Base-by-base conservation (phyloP, 2,797 vertebrate genomes). In the Columba guinea region DNA sequence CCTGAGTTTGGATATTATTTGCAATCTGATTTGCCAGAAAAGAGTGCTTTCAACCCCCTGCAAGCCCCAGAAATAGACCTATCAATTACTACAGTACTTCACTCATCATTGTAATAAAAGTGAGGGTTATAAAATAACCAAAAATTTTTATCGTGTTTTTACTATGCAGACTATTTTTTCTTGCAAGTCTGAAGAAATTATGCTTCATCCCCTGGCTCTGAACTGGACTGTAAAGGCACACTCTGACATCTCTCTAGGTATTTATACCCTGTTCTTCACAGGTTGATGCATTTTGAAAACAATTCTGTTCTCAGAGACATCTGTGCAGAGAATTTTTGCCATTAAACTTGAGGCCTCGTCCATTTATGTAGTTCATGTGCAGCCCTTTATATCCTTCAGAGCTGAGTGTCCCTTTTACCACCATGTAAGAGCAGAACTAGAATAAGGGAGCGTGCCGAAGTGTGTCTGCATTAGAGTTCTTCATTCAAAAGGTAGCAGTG, bases 61-160 rank as follows among this genome's bases (percentile, higher is more conserved):
- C 58, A 91, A 80, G 17, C 16, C 58, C 74, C 82, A 91, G 73
- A 93, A 95, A 87, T 80, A 95, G 84, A 83, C 58, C 27, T 44
- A 35, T 82, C 75, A 85, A 77, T 89, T 87, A 55, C 1, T 1
- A 32, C 34, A 27, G 52, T 70, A 84, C 41, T 88, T 91, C 44
- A 5, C 35, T 67, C 4, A 3, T 88, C 67, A 68, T 88, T 90
- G 51, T 74, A 73, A 73, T 64, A 63, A 80, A 93, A 79, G 53
- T 21, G 59, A 49, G 32, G 21, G 17, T 62, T 32, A 83, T 74
- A 52, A 94, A 90, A 76, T 69, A 90, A 80, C 19, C 21, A 28
- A 71, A 87, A 89, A 34, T 48, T 49, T 46, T 78, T 24, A 21
- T 62, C 24, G 17, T 68, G 7, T 51, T 87, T 90, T 90, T 84